These are phyloP conservation scores for Hoplodrina ambigua DNA, from an alignment of 2,888 invertebrate genomes.

Conservation along the genomic window DNA sequence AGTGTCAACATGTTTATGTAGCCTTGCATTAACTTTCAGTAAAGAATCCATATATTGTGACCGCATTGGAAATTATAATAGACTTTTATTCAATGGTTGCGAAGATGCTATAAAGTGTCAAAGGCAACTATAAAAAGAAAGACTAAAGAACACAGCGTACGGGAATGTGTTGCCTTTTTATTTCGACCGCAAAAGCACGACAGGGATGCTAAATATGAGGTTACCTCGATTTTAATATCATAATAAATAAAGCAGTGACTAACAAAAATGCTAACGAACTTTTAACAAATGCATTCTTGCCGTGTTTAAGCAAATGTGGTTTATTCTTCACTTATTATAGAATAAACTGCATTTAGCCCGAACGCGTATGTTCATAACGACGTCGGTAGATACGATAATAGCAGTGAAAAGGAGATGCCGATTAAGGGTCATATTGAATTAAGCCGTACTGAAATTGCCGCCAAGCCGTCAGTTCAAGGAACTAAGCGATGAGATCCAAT, in stretches of 20 bases:
- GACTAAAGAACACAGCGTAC: slow-evolving; percentile 34
- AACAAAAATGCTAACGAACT: slow-evolving; percentile 58
- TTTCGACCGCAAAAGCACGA: slow-evolving; percentile 54
- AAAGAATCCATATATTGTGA: slow-evolving; percentile 33
- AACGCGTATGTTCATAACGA: slow-evolving; percentile 48
- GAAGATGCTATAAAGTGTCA: slow-evolving; percentile 53
- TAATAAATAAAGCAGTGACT: slow-evolving; percentile 48
- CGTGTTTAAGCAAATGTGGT: slow-evolving; percentile 40
- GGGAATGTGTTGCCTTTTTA: slow-evolving; percentile 43
- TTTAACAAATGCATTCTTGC: slow-evolving; percentile 43
- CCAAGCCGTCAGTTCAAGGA: slow-evolving; percentile 65
- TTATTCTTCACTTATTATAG: slow-evolving; percentile 31
- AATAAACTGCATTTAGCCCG: slow-evolving; percentile 24
- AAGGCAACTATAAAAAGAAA: slow-evolving; percentile 42
- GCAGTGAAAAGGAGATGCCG: slow-evolving; percentile 54
- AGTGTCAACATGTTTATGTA: slow-evolving; percentile 9
- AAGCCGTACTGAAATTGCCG: slow-evolving; percentile 62
- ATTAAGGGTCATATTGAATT: slow-evolving; percentile 65
- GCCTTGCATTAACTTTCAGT: slow-evolving; percentile 13
- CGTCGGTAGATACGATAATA: slow-evolving; percentile 41
- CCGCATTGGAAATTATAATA: slow-evolving; percentile 44
- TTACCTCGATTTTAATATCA: slow-evolving; percentile 38
- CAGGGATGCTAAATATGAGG: slow-evolving; percentile 50
- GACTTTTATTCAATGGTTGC: slow-evolving; percentile 48
- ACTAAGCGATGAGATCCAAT: slow-evolving; percentile 74